Evolutionary conservation across 2,113 vertebrate species (phyloP), one percentile per base, ranked within the genome.

Genomic region (Cololabis saira): DNA sequence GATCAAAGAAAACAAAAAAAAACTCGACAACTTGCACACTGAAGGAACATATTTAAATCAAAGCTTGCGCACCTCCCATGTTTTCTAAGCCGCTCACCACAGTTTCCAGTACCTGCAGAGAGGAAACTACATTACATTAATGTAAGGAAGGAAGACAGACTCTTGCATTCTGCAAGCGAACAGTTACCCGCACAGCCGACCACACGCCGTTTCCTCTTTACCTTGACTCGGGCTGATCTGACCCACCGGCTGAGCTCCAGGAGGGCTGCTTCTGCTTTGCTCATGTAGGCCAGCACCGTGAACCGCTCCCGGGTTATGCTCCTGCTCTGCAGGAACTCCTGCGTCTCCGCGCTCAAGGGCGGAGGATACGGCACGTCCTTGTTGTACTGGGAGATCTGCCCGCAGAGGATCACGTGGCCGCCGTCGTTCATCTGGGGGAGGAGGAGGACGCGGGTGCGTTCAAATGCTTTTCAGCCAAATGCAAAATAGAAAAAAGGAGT

Each of bases 361-460:
- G 97, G 95, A 69, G 98, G 96, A 74, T 98, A 98, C n/a, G 95
- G 93, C 16, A 98, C 92, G 7, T 98, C 96, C 85, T 93, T 97
- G 88, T 98, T 98, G 85, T 99, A 98, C 86, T 98, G 96, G 12
- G 98, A 98, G 78, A 99, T 99, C 43, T 99, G 97, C 54, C 98
- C 98, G 69, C 97, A 99, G 62, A 99, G 86, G 85, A 99, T 91
- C 75, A 99, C 92, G 56, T 96, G 96, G 69, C 96, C 90, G 30
- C 92, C 82, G 27, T 67, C 78, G 89, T 96, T 98, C 97, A 99
- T 98, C 98, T 94, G 67, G 14, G 10, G 33, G 33, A 7, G 33
- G 10, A 37, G 6, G 33, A 9, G 33, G 33, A 37, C 6, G 33
- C 33, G 10, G 33, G 1, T 37, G 33, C 33, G 2, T 37, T 37